A percentile compares a stretch with the other conserved stretches of the same genome.
Evolutionary conservation across 2,113 vertebrate genomes (phyloP).

Genomic region (Lagopus leucura): DNA sequence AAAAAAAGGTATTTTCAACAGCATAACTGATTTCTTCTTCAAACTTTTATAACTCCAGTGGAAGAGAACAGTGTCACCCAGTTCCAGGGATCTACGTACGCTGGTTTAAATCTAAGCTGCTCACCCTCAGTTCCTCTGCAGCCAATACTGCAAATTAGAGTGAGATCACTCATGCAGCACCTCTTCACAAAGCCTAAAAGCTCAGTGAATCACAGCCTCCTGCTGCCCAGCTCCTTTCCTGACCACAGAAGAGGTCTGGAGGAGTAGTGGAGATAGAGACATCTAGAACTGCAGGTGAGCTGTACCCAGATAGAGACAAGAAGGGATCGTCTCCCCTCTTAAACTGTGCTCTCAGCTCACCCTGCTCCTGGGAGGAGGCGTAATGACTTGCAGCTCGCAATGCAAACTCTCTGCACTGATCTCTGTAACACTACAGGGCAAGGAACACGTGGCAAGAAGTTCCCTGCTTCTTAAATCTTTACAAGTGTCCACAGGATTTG

Average conservation of each 20-base stretch:
- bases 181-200: neutral
- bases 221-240: neutral
- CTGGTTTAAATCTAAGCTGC: neutral
- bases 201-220: neutral
- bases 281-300: neutral
- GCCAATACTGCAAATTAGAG: neutral
- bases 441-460: neutral
- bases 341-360: neutral
- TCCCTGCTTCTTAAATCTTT: neutral
- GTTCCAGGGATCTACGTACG: neutral
- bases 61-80: neutral
- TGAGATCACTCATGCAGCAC: neutral
- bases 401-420: neutral
- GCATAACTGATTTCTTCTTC: neutral
- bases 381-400: neutral
- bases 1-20: neutral
- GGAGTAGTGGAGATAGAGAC: neutral
- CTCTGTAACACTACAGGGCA: neutral
- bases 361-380: neutral
- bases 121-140: neutral
- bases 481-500: neutral
- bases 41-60: neutral
- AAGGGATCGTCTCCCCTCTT: neutral
- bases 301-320: neutral
- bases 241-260: neutral